Conservation (phyloP, 1,140 invertebrate genomes). For the Zaprionus nigranus region DNA sequence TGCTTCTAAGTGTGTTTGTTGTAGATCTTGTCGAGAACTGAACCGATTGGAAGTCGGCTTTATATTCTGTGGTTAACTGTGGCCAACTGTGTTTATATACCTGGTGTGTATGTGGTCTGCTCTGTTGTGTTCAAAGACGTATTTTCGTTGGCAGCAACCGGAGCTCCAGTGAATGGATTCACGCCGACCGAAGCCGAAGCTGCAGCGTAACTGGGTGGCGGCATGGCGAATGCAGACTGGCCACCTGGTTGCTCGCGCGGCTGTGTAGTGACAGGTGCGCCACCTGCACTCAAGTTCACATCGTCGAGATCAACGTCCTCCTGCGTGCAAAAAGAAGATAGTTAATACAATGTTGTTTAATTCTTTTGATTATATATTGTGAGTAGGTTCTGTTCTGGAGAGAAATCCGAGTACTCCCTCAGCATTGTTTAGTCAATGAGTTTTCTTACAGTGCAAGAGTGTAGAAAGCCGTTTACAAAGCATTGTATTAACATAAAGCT, state of each 20-base stretch:
- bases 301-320: slow-evolving; percentile 85
- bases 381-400: not conserved
- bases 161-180: slow-evolving; percentile 83
- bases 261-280: slow-evolving; percentile 84
- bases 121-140: slow-evolving; percentile 86
- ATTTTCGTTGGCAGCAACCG: slow-evolving; percentile 84
- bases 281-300: slow-evolving; percentile 70
- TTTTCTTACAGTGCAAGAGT: slow-evolving; percentile 28
- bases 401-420: slow-evolving; percentile 22
- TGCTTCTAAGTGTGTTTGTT: slow-evolving; percentile 30
- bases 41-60: not conserved
- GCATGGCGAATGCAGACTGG: slow-evolving; percentile 85
- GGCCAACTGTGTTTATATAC: slow-evolving; percentile 82
- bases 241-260: slow-evolving; percentile 82
- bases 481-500: slow-evolving; percentile 18
- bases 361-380: not conserved
- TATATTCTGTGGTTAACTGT: not conserved
- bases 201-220: slow-evolving; percentile 60
- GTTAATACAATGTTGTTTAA: not conserved
- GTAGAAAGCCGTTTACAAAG: slow-evolving; percentile 41
- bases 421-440: slow-evolving; percentile 72
- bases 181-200: slow-evolving; percentile 61
- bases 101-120: slow-evolving; percentile 86
- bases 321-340: slow-evolving; percentile 54
- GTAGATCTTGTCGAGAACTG: slow-evolving; percentile 9